These are phyloP conservation scores for Perdita meconis DNA, from an alignment of 2,888 invertebrate species.

Conservation along the genomic window DNA sequence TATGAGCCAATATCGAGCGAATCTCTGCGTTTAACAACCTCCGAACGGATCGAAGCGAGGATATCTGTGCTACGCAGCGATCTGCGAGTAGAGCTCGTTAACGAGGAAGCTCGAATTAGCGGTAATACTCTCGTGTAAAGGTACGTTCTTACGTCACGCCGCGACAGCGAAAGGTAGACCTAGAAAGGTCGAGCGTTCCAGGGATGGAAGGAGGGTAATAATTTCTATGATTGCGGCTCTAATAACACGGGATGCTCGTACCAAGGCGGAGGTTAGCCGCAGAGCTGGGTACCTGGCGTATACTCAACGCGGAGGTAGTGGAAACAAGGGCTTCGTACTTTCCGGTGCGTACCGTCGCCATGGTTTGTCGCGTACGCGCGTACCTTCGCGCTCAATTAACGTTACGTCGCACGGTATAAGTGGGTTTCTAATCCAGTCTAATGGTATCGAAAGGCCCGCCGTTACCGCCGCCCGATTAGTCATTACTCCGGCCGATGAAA, in stretches of 20 bases:
- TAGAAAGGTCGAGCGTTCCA: conserved; percentile 34
- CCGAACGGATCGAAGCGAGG: neutral
- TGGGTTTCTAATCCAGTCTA: conserved; percentile 53
- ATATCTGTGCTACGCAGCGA: conserved; percentile 13
- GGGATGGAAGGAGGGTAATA: conserved; percentile 65
- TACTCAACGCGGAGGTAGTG: too few relatives aligned
- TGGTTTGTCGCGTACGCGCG: neutral
- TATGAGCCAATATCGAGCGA: neutral
- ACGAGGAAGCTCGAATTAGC: conserved; percentile 62
- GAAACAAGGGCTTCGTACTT: conserved; percentile 5
- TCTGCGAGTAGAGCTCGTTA: conserved; percentile 67
- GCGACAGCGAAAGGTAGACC: conserved; percentile 45
- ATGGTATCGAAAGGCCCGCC: conserved; percentile 69
- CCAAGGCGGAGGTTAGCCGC: conserved; percentile 42
- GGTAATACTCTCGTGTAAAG: conserved; percentile 42
- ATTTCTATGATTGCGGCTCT: conserved; percentile 79
- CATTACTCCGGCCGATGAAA: conserved; percentile 76
- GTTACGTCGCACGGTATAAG: neutral
- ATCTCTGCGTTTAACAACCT: neutral
- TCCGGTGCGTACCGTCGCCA: neutral
- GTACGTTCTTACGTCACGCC: conserved; percentile 42
- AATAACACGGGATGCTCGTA: conserved; percentile 72
- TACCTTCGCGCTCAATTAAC: conserved; percentile 11
- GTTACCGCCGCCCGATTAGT: conserved; percentile 76
- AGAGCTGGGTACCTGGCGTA: conserved; percentile 1